Percentiles rank a stretch among this genome's conserved stretches.
phyloP scores from a whole-genome alignment of 2,888 invertebrate genomes.

The Lasius platythorax region DNA sequence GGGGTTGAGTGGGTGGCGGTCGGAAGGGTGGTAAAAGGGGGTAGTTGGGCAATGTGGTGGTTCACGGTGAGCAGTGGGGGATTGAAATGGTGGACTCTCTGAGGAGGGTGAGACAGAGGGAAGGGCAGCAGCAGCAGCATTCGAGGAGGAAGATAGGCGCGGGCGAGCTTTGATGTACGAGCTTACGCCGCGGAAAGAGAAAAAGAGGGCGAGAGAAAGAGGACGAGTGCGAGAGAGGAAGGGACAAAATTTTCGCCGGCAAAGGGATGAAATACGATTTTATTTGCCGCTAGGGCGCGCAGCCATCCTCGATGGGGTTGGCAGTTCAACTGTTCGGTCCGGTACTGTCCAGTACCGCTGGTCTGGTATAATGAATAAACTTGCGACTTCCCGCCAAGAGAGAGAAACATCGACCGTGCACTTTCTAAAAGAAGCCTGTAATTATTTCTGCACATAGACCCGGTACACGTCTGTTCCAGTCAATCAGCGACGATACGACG shows the following conservation, averaged over 20 bases:
- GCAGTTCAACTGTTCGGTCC: slow-evolving; percentile 79
- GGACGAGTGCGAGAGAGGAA: slow-evolving; percentile 75
- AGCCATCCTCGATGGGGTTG: slow-evolving; percentile 77
- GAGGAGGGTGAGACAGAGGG: slow-evolving; percentile 60
- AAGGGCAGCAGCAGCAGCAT: slow-evolving; percentile 71
- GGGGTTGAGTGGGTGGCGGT: slow-evolving; percentile 76
- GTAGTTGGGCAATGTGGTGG: slow-evolving; percentile 73
- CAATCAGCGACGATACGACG: neutral
- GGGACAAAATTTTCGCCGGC: slow-evolving; percentile 83
- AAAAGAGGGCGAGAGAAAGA: slow-evolving; percentile 68
- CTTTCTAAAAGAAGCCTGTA: slow-evolving; percentile 26
- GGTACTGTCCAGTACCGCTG: slow-evolving; percentile 71
- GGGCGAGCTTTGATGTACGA: slow-evolving; percentile 84
- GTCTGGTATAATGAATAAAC: slow-evolving; percentile 79
- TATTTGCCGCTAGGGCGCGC: slow-evolving; percentile 82
- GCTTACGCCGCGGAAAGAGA: slow-evolving; percentile 80
- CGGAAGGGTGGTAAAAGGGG: slow-evolving; percentile 71
- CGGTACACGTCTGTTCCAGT: neutral
- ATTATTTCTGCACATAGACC: slow-evolving; percentile 27
- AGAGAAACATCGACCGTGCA: slow-evolving; percentile 56
- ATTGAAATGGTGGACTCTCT: slow-evolving; percentile 55
- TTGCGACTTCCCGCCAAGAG: slow-evolving; percentile 74
- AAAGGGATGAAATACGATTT: slow-evolving; percentile 85
- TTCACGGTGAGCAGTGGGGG: slow-evolving; percentile 62
- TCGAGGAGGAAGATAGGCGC: slow-evolving; percentile 82